phyloP scores from a whole-genome alignment of 2,888 invertebrate genomes.

The Germaria angustata region DNA sequence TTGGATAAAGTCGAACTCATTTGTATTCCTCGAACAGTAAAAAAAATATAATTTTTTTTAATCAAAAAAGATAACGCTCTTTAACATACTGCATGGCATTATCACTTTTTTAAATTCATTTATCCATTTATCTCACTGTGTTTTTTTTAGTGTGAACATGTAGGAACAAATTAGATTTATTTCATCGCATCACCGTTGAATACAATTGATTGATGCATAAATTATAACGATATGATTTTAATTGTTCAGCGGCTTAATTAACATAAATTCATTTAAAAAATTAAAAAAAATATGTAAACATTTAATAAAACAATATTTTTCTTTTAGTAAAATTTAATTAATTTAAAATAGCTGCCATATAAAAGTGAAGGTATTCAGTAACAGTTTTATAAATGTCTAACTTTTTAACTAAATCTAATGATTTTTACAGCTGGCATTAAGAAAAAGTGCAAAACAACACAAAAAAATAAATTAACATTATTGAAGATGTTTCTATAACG shows the following conservation, averaged over 20 bases:
- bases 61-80: too few relatives aligned
- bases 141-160: neutral
- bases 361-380: neutral
- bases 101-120: neutral
- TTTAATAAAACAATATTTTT: neutral
- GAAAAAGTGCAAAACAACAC: neutral
- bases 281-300: constrained; percentile 10
- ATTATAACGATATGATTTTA: constrained; percentile 32
- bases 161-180: constrained; percentile 17
- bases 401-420: constrained; percentile 13
- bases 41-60: too few relatives aligned
- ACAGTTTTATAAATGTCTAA: neutral
- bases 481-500: constrained; percentile 39
- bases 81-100: too few relatives aligned
- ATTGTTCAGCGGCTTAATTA: constrained; percentile 19
- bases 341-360: neutral
- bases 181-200: neutral
- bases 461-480: neutral
- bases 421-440: neutral
- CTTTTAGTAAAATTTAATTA: neutral
- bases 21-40: too few relatives aligned
- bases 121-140: neutral
- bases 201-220: constrained; percentile 36
- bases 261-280: constrained; percentile 38
- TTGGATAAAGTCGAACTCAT: too few relatives aligned